Conservation (phyloP, 2,113 vertebrate genomes). For the Pseudolaguvia tuberculata region DNA sequence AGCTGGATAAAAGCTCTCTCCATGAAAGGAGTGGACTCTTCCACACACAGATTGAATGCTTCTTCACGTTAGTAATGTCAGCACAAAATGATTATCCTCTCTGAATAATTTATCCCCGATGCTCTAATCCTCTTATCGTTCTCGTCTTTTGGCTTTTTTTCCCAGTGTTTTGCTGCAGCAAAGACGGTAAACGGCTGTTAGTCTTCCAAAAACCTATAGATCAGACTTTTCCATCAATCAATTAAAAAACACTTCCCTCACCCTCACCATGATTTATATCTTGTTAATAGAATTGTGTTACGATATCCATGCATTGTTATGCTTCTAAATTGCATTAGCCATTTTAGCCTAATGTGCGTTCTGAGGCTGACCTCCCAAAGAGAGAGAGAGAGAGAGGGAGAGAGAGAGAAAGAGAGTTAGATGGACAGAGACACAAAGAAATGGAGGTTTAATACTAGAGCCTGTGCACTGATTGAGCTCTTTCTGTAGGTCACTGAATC, state of each 20-base stretch:
- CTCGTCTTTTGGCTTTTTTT: conserved; percentile 64
- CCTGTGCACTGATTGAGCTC: conserved; percentile 13
- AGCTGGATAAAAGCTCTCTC: conserved; percentile 65
- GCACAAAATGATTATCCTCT: conserved; percentile 96
- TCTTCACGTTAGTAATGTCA: conserved; percentile 99
- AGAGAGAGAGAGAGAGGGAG: not conserved
- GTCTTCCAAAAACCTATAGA: conserved; percentile 82
- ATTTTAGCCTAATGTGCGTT: conserved; percentile 22
- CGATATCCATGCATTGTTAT: conserved; percentile 99
- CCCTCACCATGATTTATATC: conserved; percentile 99
- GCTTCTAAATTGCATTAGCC: conserved; percentile 82
- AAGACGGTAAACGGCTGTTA: conserved; percentile 87
- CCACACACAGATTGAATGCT: conserved; percentile 90
- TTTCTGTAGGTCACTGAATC: conserved; percentile 37
- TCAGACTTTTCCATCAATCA: conserved; percentile 97
- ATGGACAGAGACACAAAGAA: not conserved
- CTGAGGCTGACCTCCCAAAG: conserved; percentile 18
- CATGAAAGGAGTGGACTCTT: conserved; percentile 63
- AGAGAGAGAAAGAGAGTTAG: conserved; percentile 7
- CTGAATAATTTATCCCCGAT: conserved; percentile 95
- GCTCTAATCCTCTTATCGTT: conserved; percentile 88
- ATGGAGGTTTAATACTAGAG: conserved; percentile 17
- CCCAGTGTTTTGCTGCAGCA: conserved; percentile 80
- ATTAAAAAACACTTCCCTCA: conserved; percentile 99
- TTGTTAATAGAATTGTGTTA: conserved; percentile 99